Base-by-base conservation (phyloP, 1,140 invertebrate genomes). In the Hirudo medicinalis region DNA sequence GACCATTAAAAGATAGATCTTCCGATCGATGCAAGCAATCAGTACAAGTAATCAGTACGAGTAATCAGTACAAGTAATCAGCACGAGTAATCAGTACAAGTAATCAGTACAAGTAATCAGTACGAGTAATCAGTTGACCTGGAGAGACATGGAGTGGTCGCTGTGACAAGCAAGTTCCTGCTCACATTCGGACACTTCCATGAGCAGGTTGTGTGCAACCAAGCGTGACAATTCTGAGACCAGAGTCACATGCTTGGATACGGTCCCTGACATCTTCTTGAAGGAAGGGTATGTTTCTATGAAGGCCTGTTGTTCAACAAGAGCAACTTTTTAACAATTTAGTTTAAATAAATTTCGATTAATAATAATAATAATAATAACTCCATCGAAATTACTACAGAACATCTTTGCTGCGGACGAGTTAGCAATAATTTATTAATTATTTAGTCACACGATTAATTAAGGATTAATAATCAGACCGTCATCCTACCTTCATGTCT, bases 201-300 rank as follows among this genome's bases (percentile, higher is more conserved):
- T 85, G 49, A 99, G 84, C 79, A 87, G 87, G 75, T 90, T 85
- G 27, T 86, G 86, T 19, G 85, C 87, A 57, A 97, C 92, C 57
- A 91, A 81, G 19, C 89, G 86, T 6, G 93, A 96, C 63, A 99
- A 81, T 83, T 98, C 94, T 20, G 93, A 92, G 63, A 99, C 91
- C 67, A 99, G 87, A 13, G 91, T 94, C 29, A 99, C 90, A 84
- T 99, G 96, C 83, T 97, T 98, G 2, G 92, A 89, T 17, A 99
- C 94, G 5, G 94, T 97, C 29, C 95, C 95, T 0, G 92, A 96
- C 87, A 98, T 93, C 88, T 98, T 98, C 85, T 97, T 97, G 79
- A 99, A 99, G 76, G 97, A 88, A 0, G 96, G 96, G 86, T 99
- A 99, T 20, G 90, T 90, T 80, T 99, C 96, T 17, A 99, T 91